These are phyloP conservation scores for Scaptomyza pallida DNA, from an alignment of 1,140 invertebrate genomes.

Conservation along the genomic window DNA sequence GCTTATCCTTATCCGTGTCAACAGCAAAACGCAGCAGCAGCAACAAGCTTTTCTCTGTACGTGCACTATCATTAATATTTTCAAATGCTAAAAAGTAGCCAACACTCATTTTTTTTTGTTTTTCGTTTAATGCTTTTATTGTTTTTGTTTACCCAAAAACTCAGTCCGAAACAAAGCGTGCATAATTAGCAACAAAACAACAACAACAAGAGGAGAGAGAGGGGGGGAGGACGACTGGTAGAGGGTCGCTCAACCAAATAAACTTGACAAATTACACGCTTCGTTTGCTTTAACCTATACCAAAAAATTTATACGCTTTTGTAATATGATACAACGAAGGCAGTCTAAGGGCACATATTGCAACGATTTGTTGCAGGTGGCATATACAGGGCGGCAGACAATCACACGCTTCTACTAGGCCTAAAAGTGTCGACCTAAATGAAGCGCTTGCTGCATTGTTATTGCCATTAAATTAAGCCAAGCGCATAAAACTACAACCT, in stretches of 20 bases:
- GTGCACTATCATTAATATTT: conserved; percentile 77
- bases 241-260: conserved; percentile 73
- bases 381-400: conserved; percentile 8
- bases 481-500: conserved; percentile 35
- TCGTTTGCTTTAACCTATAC: conserved; percentile 38
- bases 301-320: conserved; percentile 46
- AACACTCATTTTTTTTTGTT: conserved; percentile 38
- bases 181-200: conserved; percentile 66
- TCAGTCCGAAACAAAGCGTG: conserved; percentile 54
- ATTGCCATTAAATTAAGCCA: conserved; percentile 50
- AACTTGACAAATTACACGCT: conserved; percentile 79
- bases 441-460: conserved; percentile 18
- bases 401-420: conserved; percentile 19
- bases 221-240: conserved; percentile 18
- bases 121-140: conserved; percentile 25
- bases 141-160: conserved; percentile 52
- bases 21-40: conserved; percentile 1
- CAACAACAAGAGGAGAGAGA: conserved; percentile 39
- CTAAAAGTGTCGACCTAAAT: conserved; percentile 13
- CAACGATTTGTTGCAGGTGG: conserved; percentile 12
- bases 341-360: conserved; percentile 12
- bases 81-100: conserved; percentile 66
- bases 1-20: conserved; percentile 30
- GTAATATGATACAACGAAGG: conserved; percentile 50
- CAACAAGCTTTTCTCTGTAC: conserved; percentile 20